phyloP scores from a whole-genome alignment of 2,888 invertebrate genomes.

The Dioctria rufipes region DNA sequence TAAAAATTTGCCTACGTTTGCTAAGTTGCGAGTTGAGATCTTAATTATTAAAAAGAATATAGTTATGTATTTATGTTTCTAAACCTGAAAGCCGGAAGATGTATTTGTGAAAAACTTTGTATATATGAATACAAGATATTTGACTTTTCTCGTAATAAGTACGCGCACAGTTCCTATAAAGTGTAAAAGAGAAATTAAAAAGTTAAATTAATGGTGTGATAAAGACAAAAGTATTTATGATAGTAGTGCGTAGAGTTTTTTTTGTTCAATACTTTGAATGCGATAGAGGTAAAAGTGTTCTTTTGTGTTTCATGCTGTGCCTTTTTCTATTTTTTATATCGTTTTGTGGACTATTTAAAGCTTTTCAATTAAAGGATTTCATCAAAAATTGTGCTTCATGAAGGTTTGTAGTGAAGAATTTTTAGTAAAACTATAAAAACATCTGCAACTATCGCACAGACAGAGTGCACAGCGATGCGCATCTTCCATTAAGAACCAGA shows the following conservation, averaged over 20 bases:
- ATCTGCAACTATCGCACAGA: background rate
- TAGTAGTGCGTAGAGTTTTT: conserved; percentile 48
- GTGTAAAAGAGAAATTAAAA: conserved; percentile 22
- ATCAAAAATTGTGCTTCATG: conserved; percentile 34
- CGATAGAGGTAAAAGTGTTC: conserved; percentile 52
- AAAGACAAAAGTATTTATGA: conserved; percentile 9
- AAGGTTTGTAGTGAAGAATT: conserved; percentile 12
- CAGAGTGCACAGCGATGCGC: background rate
- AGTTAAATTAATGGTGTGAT: conserved; percentile 19
- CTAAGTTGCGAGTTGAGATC: no score
- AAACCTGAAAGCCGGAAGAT: background rate
- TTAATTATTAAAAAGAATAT: background rate
- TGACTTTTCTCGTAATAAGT: conserved; percentile 23
- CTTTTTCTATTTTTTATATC: conserved; percentile 24
- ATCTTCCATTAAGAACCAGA: background rate
- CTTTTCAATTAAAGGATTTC: background rate
- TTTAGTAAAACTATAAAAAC: conserved; percentile 1
- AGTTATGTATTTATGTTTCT: background rate
- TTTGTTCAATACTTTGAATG: conserved; percentile 34
- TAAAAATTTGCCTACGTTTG: no score
- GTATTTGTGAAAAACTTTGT: background rate
- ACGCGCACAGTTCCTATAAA: conserved; percentile 17
- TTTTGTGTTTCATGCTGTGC: conserved; percentile 49
- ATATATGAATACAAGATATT: conserved; percentile 29
- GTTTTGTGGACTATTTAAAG: conserved; percentile 9